Conservation (phyloP, 2,888 invertebrate genomes). For the Protodeltote pygarga region DNA sequence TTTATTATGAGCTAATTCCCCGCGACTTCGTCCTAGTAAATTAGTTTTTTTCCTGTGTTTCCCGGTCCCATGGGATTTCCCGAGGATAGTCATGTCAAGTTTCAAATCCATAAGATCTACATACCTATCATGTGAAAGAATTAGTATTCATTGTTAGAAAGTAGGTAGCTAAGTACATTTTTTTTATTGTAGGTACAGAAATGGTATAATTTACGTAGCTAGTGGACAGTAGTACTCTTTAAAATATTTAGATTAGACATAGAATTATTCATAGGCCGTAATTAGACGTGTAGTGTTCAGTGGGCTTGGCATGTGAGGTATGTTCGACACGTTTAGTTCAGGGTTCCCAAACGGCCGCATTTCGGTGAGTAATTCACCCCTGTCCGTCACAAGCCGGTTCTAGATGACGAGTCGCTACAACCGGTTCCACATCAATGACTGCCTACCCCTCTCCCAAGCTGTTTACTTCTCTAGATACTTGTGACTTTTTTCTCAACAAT, state of each 20-base stretch:
- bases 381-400: constrained; percentile 78
- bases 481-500: constrained; percentile 62
- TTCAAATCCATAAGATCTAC: too few relatives aligned
- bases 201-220: too few relatives aligned
- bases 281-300: constrained; percentile 14
- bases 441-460: constrained; percentile 71
- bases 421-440: constrained; percentile 85
- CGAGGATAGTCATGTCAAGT: too few relatives aligned
- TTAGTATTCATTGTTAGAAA: too few relatives aligned
- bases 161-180: too few relatives aligned
- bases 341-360: constrained; percentile 63
- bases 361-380: constrained; percentile 79
- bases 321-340: constrained; percentile 50
- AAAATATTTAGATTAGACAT: constrained; percentile 1
- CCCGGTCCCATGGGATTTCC: too few relatives aligned
- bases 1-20: too few relatives aligned
- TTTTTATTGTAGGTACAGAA: too few relatives aligned
- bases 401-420: constrained; percentile 62
- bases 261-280: constrained; percentile 13
- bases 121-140: too few relatives aligned
- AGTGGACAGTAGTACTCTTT: too few relatives aligned
- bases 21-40: too few relatives aligned
- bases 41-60: too few relatives aligned
- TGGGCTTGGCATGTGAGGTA: constrained; percentile 43
- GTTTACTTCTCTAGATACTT: constrained; percentile 68